Percentiles rank a stretch among this genome's conserved stretches.
Conservation (phyloP, 2,113 vertebrate species). For the Clupea harengus region DNA sequence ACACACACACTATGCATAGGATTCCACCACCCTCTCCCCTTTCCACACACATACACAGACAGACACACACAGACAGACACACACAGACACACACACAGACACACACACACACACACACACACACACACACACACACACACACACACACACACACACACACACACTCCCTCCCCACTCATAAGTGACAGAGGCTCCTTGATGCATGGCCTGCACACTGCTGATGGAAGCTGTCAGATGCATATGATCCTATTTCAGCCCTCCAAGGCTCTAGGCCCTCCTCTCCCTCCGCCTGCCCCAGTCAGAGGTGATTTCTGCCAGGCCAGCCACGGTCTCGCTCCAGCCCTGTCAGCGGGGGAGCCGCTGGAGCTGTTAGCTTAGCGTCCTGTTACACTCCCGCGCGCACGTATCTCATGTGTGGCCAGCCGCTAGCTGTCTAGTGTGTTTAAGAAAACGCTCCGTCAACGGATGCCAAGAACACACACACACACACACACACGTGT, state of each 20-base stretch:
- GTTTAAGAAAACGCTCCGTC: not conserved
- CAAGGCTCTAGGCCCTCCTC: not conserved
- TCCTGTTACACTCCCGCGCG: not conserved
- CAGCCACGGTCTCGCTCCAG: not conserved
- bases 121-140: not conserved
- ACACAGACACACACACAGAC: not conserved
- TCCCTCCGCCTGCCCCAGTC: not conserved
- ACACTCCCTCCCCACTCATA: conserved; percentile 29
- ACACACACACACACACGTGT: not conserved
- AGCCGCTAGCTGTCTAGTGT: not conserved
- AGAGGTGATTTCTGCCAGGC: conserved; percentile 17
- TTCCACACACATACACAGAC: not conserved
- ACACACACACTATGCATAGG: not conserved
- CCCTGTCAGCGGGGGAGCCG: conserved; percentile 5
- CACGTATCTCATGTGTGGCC: not conserved
- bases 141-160: not conserved
- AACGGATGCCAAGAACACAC: not conserved
- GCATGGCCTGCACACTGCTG: conserved; percentile 49
- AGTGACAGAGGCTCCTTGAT: conserved; percentile 53
- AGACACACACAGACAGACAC: not conserved
- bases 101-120: not conserved
- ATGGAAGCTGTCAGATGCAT: conserved; percentile 70
- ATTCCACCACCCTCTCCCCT: not conserved
- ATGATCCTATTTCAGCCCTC: conserved; percentile 61
- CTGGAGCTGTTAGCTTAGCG: conserved; percentile 13